A percentile compares a stretch with the other conserved stretches of the same genome.
Evolutionary conservation across 2,113 vertebrate species (phyloP).

Genomic region (Atherinomorus stipes): DNA sequence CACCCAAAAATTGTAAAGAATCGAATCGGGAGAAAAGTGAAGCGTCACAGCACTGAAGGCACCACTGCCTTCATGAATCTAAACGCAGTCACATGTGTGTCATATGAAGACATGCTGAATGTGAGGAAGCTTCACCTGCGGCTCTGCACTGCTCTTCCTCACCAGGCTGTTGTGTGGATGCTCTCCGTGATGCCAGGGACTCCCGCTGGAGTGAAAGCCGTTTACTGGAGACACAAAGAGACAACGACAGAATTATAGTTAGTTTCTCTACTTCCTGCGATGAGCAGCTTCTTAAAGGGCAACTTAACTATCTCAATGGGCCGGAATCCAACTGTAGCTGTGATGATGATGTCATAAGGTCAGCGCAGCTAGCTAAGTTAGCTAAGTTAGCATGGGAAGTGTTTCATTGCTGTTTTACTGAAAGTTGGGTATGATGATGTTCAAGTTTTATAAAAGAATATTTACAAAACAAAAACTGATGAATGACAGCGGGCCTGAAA

Average conservation of each 20-base stretch:
- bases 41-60: too few relatives aligned
- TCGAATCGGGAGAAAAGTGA: too few relatives aligned
- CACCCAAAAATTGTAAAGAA: too few relatives aligned
- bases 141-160: conserved; percentile 87
- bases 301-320: background rate
- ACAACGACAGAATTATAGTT: background rate
- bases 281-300: background rate
- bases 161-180: conserved; percentile 83
- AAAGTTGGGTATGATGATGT: too few relatives aligned
- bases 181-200: conserved; percentile 87
- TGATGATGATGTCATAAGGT: too few relatives aligned
- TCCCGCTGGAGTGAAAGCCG: conserved; percentile 91
- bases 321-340: background rate
- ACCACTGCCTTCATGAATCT: too few relatives aligned
- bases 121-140: conserved; percentile 84
- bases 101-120: background rate
- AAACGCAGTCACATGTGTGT: background rate
- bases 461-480: background rate
- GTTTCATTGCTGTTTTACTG: too few relatives aligned
- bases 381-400: background rate
- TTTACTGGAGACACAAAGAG: conserved; percentile 86
- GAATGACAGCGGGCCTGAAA: background rate
- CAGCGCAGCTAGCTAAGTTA: too few relatives aligned
- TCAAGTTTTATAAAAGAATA: background rate
- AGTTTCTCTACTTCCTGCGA: background rate